Conservation (phyloP, 1,140 invertebrate species). For the Adelges cooleyi region DNA sequence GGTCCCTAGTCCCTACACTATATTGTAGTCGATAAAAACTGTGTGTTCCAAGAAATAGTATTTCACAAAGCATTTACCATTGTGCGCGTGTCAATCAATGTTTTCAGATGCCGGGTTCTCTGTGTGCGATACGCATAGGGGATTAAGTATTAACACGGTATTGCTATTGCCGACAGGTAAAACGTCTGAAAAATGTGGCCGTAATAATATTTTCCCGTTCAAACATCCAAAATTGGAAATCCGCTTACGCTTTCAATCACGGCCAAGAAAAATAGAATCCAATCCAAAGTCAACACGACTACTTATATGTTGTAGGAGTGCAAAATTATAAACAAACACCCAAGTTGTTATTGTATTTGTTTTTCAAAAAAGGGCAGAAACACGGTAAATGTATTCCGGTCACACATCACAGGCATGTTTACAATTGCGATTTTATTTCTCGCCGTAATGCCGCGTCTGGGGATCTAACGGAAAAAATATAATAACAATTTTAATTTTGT, state of each 20-base stretch:
- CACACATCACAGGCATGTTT: constrained; percentile 17
- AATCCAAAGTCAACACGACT: constrained; percentile 19
- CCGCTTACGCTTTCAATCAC: constrained; percentile 26
- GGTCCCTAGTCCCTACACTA: too few relatives aligned
- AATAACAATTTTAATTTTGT: too few relatives aligned
- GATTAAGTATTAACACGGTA: too few relatives aligned
- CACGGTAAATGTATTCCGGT: constrained; percentile 15
- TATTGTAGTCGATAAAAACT: too few relatives aligned
- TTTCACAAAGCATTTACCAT: too few relatives aligned
- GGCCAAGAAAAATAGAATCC: constrained; percentile 22
- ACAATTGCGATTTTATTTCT: constrained; percentile 14
- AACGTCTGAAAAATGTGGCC: too few relatives aligned
- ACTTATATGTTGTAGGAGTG: constrained; percentile 9
- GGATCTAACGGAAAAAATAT: neutral
- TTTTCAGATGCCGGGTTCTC: too few relatives aligned
- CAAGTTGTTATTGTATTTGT: constrained; percentile 25
- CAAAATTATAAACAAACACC: constrained; percentile 26
- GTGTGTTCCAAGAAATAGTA: too few relatives aligned
- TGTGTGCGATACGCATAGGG: too few relatives aligned
- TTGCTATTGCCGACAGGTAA: too few relatives aligned
- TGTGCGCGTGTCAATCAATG: too few relatives aligned
- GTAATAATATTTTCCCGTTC: constrained; percentile 5
- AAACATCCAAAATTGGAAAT: constrained; percentile 11
- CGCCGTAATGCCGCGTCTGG: neutral
- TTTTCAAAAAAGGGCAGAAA: neutral